Percentiles rank a stretch among this genome's conserved stretches.
phyloP scores from a whole-genome alignment of 2,888 invertebrate species.

The Watsonalla binaria region DNA sequence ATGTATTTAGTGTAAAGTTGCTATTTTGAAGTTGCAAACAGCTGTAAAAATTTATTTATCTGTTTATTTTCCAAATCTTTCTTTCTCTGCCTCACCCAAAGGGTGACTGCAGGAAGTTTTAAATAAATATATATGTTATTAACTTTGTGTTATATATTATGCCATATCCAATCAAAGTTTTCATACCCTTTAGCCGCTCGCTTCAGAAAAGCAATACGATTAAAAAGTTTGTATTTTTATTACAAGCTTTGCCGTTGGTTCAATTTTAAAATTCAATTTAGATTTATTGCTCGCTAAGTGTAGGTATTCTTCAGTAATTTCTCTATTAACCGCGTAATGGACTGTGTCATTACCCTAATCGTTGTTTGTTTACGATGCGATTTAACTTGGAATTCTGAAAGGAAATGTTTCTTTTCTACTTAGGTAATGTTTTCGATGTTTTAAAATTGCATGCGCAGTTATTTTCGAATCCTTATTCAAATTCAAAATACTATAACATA shows the following conservation, averaged over 20 bases:
- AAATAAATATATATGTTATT: neutral
- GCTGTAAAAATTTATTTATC: too few relatives aligned
- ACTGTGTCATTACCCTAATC: constrained; percentile 1
- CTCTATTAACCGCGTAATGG: neutral
- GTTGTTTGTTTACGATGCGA: neutral
- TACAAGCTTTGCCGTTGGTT: constrained; percentile 36
- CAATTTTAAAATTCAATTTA: constrained; percentile 44
- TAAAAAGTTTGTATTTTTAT: constrained; percentile 42
- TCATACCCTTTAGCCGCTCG: constrained; percentile 6
- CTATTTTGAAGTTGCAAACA: too few relatives aligned
- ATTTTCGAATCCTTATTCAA: too few relatives aligned
- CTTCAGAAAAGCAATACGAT: constrained; percentile 29
- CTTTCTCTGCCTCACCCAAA: too few relatives aligned
- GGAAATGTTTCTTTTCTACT: neutral
- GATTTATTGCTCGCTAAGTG: constrained; percentile 26
- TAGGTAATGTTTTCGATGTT: too few relatives aligned
- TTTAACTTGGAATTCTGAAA: neutral
- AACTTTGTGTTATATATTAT: neutral
- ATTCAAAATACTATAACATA: too few relatives aligned
- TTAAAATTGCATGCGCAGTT: constrained; percentile 3
- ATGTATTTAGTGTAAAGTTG: too few relatives aligned
- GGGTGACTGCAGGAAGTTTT: too few relatives aligned
- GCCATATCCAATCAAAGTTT: neutral
- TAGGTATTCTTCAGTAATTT: constrained; percentile 1
- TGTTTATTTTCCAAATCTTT: too few relatives aligned